Percentiles rank a stretch among this genome's conserved stretches.
phyloP scores from a whole-genome alignment of 2,113 vertebrate species.

The Corythornis madagascariensis region DNA sequence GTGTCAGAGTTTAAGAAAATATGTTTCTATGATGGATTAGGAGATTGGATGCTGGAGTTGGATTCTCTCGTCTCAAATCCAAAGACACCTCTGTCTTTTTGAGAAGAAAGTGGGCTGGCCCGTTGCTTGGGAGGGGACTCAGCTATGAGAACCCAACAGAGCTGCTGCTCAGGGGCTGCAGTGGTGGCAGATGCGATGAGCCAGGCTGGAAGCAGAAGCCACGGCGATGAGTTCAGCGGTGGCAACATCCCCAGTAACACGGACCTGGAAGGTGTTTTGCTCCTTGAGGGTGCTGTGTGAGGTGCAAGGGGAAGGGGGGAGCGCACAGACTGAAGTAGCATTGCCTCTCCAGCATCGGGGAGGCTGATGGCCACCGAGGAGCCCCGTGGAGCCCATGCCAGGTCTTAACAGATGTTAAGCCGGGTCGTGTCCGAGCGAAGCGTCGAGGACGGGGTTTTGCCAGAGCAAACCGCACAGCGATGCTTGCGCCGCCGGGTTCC shows the following conservation, averaged over 20 bases:
- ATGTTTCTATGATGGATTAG: background rate
- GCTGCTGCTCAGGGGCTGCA: background rate
- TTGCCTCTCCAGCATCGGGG: background rate
- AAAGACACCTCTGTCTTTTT: background rate
- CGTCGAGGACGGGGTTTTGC: too few species aligned
- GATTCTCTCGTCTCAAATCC: background rate
- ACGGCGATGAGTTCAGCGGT: background rate
- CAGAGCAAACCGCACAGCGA: too few species aligned
- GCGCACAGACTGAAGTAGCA: accelerated
- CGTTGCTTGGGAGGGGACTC: accelerated
- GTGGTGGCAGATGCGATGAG: accelerated
- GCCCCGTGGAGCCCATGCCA: background rate
- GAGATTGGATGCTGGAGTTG: background rate
- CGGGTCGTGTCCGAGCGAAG: too few species aligned
- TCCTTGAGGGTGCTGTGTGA: background rate
- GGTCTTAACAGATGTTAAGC: background rate
- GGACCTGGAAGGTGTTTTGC: background rate
- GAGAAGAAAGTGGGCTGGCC: background rate
- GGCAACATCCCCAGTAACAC: background rate
- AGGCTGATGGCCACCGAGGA: background rate
- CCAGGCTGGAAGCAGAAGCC: background rate
- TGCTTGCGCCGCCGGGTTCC: too few species aligned
- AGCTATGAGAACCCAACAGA: background rate
- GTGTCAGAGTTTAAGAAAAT: background rate
- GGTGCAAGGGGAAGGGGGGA: background rate